A percentile compares a stretch with the other conserved stretches of the same genome.
These are phyloP conservation scores for Dendrocopos noguchii DNA, from an alignment of 2,113 vertebrate species.

Conservation along the genomic window DNA sequence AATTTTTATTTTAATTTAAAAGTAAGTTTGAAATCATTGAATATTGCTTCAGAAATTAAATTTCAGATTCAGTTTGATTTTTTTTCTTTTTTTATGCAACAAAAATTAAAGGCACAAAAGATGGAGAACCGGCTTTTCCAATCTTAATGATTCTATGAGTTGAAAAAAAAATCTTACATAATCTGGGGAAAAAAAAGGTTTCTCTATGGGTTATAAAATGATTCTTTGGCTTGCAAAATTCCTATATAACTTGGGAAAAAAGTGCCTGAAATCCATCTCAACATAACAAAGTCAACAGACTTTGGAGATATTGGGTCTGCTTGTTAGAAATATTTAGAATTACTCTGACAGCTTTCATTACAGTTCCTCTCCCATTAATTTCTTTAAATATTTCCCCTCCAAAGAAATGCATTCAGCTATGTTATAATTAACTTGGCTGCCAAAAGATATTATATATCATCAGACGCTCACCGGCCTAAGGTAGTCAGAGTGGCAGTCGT, in stretches of 20 bases:
- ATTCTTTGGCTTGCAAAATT: background rate
- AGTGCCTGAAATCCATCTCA: background rate
- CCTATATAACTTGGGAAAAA: background rate
- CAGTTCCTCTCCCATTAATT: slow-evolving; percentile 71
- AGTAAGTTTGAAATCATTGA: too few species aligned
- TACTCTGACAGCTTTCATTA: slow-evolving; percentile 88
- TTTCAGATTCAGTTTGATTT: too few species aligned
- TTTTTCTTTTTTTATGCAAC: too few species aligned
- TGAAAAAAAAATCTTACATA: too few species aligned
- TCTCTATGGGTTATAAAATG: too few species aligned
- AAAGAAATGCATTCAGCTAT: slow-evolving; percentile 81
- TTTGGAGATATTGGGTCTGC: slow-evolving; percentile 49
- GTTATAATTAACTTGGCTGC: slow-evolving; percentile 94
- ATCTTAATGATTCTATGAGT: too few species aligned
- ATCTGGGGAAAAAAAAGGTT: too few species aligned
- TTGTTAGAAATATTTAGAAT: slow-evolving; percentile 78
- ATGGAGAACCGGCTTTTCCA: too few species aligned
- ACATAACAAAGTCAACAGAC: background rate
- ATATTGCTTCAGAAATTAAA: too few species aligned
- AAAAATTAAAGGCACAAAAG: too few species aligned
- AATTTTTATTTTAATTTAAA: too few species aligned
- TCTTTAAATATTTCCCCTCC: slow-evolving; percentile 76
- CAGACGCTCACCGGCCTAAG: slow-evolving; percentile 78
- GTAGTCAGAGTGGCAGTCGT: slow-evolving; percentile 78
- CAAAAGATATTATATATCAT: slow-evolving; percentile 90